Conservation (phyloP, 2,797 vertebrate genomes). For the Sylvia borin region DNA sequence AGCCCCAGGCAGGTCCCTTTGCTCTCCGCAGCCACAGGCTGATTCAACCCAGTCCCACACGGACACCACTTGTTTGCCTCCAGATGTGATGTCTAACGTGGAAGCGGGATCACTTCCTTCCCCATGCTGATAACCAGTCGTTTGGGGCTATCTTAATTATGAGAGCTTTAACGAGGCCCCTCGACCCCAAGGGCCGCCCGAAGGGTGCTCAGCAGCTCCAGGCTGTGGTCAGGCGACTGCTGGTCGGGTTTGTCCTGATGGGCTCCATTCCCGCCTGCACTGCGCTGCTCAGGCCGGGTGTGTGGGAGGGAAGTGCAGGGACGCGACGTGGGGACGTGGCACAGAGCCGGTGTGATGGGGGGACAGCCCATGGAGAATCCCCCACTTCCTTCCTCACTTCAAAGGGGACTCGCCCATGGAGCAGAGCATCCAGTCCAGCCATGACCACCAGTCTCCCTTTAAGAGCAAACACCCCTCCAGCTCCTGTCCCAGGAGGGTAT, state of each 20-base stretch:
- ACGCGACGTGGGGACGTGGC: fast-evolving
- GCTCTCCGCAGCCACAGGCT: fast-evolving
- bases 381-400: neutral
- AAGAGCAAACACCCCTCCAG: neutral
- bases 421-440: neutral
- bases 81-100: fast-evolving
- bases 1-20: neutral
- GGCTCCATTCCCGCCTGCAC: neutral
- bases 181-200: fast-evolving
- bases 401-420: fast-evolving
- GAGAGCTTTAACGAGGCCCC: neutral
- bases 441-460: neutral
- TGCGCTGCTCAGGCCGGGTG: fast-evolving
- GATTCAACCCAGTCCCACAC: fast-evolving
- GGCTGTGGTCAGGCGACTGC: neutral
- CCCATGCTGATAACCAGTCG: neutral
- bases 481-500: neutral
- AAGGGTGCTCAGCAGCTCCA: neutral
- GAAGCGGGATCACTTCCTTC: neutral
- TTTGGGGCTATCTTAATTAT: neutral
- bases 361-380: neutral
- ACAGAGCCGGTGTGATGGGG: fast-evolving
- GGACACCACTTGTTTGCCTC: neutral
- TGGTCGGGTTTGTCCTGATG: neutral
- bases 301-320: fast-evolving